Percentiles rank a stretch among this genome's conserved stretches.
phyloP scores from a whole-genome alignment of 2,797 vertebrate genomes.

The Hippopotamyrus pictus region DNA sequence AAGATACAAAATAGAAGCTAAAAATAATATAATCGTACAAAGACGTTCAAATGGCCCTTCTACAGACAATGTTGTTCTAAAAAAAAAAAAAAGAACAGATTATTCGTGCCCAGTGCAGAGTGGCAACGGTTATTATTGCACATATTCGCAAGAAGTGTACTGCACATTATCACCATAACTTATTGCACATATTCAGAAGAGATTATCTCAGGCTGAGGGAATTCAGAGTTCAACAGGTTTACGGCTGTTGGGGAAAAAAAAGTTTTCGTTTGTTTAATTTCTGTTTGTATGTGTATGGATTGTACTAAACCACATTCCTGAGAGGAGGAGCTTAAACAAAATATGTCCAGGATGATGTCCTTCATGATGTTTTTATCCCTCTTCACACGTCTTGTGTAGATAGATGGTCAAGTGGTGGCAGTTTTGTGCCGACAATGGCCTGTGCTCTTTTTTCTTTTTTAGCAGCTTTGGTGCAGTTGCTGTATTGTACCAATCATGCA shows the following conservation, averaged over 20 bases:
- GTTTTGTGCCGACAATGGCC: not conserved
- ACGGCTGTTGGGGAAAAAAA: not conserved
- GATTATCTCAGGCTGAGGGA: not conserved
- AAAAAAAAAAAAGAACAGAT: not conserved
- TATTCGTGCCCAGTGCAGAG: not conserved
- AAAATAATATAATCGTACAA: too few relatives aligned
- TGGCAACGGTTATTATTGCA: not conserved
- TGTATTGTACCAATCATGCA: not conserved
- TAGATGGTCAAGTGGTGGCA: not conserved
- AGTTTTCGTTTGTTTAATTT: too few relatives aligned
- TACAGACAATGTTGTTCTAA: not conserved
- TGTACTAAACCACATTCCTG: not conserved
- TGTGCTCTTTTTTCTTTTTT: not conserved
- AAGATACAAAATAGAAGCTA: too few relatives aligned
- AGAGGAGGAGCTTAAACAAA: not conserved
- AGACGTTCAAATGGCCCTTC: too few relatives aligned
- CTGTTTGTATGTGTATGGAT: not conserved
- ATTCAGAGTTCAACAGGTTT: not conserved
- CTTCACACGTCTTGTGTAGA: not conserved
- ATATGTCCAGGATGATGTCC: not conserved
- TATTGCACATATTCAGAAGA: not conserved
- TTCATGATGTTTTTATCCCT: not conserved
- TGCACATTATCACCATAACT: not conserved
- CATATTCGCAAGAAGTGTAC: not conserved
- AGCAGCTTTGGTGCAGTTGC: not conserved